Evolutionary conservation across 2,113 vertebrate genomes (phyloP).

Genomic region (Pollimyrus isidori): DNA sequence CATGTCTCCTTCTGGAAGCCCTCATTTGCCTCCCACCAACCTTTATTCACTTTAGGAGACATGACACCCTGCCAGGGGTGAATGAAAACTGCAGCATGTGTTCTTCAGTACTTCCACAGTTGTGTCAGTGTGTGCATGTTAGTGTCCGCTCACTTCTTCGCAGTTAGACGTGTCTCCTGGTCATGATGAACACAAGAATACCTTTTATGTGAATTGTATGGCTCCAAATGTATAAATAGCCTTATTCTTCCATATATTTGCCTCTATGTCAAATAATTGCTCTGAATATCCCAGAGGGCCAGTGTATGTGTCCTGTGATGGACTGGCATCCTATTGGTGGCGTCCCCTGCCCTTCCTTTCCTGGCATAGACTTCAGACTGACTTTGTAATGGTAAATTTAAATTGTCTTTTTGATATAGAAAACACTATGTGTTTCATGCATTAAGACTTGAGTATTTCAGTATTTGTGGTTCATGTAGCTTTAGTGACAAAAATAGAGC

Average conservation of each 20-base stretch:
- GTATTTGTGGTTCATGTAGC: not conserved
- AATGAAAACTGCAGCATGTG: not conserved
- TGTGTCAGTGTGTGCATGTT: not conserved
- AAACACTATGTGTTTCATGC: not conserved
- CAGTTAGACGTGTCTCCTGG: not conserved
- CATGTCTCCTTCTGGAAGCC: not conserved
- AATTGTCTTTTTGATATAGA: not conserved
- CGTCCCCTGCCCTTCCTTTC: not conserved
- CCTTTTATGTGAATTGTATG: not conserved
- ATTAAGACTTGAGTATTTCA: not conserved
- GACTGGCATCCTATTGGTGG: not conserved
- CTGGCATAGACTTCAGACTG: not conserved
- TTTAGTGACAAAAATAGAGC: not conserved
- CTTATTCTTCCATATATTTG: not conserved
- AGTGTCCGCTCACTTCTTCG: not conserved
- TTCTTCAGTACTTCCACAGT: not conserved
- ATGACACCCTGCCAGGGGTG: not conserved
- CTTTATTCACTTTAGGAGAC: not conserved
- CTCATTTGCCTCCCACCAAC: not conserved
- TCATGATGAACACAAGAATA: not conserved
- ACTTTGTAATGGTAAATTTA: not conserved
- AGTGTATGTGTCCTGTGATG: not conserved
- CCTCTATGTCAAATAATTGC: not conserved
- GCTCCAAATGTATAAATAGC: not conserved
- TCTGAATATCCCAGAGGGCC: not conserved